These are phyloP conservation scores for Microcebus tavaratra DNA, from an alignment of 2,113 vertebrate species.

Conservation along the genomic window DNA sequence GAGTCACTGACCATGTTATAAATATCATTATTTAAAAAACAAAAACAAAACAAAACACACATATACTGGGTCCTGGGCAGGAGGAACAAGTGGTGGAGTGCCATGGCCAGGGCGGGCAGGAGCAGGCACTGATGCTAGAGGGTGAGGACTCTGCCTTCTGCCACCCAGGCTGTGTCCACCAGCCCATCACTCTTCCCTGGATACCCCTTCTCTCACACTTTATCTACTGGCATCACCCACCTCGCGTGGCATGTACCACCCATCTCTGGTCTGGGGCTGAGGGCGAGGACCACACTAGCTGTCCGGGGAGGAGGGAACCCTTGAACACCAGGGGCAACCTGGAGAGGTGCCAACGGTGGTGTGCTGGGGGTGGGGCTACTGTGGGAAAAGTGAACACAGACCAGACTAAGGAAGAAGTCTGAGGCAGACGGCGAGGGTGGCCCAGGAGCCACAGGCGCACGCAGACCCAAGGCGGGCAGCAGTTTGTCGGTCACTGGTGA, in stretches of 20 bases:
- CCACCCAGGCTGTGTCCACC: conserved; percentile 53
- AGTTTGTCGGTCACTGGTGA: conserved; percentile 76
- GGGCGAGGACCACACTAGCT: conserved; percentile 61
- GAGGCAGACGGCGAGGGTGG: conserved; percentile 38
- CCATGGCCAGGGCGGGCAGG: conserved; percentile 54
- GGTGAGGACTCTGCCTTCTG: conserved; percentile 58
- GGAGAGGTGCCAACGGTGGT: conserved; percentile 26
- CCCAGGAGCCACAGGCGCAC: conserved; percentile 50
- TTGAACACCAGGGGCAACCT: conserved; percentile 50
- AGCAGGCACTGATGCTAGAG: conserved; percentile 71
- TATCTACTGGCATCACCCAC: conserved; percentile 48
- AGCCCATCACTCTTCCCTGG: conserved; percentile 38
- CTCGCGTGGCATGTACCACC: neutral
- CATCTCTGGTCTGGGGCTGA: conserved; percentile 46
- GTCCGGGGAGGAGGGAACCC: conserved; percentile 53
- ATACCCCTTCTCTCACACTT: conserved; percentile 42
- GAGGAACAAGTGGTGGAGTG: conserved; percentile 58
- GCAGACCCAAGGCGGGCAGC: conserved; percentile 49
- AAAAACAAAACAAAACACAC: conserved; percentile 72
- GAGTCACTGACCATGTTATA: conserved; percentile 68
- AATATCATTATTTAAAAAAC: conserved; percentile 80
- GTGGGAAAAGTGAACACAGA: conserved; percentile 59
- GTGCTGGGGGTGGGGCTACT: conserved; percentile 48
- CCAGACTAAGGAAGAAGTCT: conserved; percentile 63
- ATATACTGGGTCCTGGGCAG: conserved; percentile 47